Evolutionary conservation across 2,888 invertebrate genomes (phyloP), one percentile per base, ranked within the genome.

Genomic region (Cheilosia scutellata): DNA sequence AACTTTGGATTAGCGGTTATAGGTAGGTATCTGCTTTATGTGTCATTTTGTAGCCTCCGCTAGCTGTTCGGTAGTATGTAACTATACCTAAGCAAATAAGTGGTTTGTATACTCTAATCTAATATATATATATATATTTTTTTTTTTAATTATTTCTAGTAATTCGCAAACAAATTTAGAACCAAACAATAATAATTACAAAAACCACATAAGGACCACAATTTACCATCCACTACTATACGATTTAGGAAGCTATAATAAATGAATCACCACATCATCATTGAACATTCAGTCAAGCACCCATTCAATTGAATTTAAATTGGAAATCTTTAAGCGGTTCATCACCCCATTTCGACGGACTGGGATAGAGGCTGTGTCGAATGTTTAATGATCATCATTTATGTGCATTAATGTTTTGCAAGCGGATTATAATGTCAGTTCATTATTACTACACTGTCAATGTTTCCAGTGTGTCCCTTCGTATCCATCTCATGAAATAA

Each of bases 371-470:
- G 44, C 6, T 44, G 16, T 5, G 44, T 47, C 37, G 37, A 4
- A 47, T 16, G n/a, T 47, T 6, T n/a, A 47, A 16, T n/a, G n/a
- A 47, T 16, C 16, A 47, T 47, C 49, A 63, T 74, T 74, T 74
- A 63, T 74, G 74, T 53, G 63, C 74, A 74, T 74, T 74, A 74
- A 63, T 74, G 63, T 74, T 63, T 74, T 37, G 37, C 37, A 37
- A 37, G 37, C 11, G 37, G 37, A 37, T 37, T 37, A 37, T 37
- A 37, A 37, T 37, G 37, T 37, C 37, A 37, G 11, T 37, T 74
- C 63, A 42, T 16, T 47, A 47, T 16, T 47, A 16, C 44, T n/a
- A 16, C n/a, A 7, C 44, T 47, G 44, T 47, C 44, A 47, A 16
- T 47, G 44, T n/a, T 16, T 7, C 44, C 16, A 47, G 44, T 47